Evolutionary conservation across 2,888 invertebrate genomes (phyloP).

Genomic region (Oscheius onirici): DNA sequence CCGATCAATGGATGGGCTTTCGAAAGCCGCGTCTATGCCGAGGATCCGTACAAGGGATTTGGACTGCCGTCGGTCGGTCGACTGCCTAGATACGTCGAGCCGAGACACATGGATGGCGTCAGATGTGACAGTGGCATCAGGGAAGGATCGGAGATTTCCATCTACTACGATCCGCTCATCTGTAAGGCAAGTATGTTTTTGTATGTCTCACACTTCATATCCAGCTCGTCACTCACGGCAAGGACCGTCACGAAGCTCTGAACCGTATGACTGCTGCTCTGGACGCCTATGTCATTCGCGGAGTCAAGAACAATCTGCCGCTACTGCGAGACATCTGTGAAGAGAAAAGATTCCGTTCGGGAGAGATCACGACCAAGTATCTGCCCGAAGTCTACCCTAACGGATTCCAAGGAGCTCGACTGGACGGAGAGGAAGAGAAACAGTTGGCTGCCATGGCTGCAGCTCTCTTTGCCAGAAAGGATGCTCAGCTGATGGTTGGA

Average conservation of each 20-base stretch:
- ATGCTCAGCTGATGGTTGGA: conserved; percentile 42
- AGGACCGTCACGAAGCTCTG: conserved; percentile 76
- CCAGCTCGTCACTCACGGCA: conserved; percentile 78
- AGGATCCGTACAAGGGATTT: conserved; percentile 80
- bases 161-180: conserved; percentile 81
- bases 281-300: conserved; percentile 79
- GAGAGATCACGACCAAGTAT: conserved; percentile 78
- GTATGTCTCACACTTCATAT: neutral
- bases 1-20: conserved; percentile 78
- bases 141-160: conserved; percentile 80
- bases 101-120: conserved; percentile 71
- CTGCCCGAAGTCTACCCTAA: conserved; percentile 77
- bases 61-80: conserved; percentile 79
- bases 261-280: conserved; percentile 76
- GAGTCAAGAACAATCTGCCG: conserved; percentile 79
- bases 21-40: conserved; percentile 80
- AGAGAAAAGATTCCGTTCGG: conserved; percentile 76
- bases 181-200: conserved; percentile 77
- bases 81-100: conserved; percentile 77
- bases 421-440: conserved; percentile 72
- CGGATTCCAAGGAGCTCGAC: conserved; percentile 73
- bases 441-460: conserved; percentile 72
- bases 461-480: conserved; percentile 59
- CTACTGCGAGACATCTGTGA: conserved; percentile 78
- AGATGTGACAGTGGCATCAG: conserved; percentile 79